A percentile compares a stretch with the other conserved stretches of the same genome.
These are phyloP conservation scores for Halcyon chelicuti DNA, from an alignment of 2,797 vertebrate genomes.

Conservation along the genomic window DNA sequence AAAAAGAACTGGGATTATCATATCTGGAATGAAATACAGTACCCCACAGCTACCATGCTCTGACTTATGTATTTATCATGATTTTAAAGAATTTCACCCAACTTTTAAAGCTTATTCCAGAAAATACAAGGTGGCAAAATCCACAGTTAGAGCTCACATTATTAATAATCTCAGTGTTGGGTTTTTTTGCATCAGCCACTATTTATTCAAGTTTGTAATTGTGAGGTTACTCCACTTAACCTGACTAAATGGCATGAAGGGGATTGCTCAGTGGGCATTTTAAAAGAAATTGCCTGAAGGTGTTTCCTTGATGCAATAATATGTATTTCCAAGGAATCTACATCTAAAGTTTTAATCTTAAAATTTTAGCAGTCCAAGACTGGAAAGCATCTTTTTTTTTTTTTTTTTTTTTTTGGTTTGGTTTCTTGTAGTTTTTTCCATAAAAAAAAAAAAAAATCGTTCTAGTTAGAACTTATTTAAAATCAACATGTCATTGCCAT, in stretches of 20 bases:
- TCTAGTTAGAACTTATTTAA: background rate
- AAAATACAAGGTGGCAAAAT: background rate
- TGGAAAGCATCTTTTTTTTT: background rate
- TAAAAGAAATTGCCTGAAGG: background rate
- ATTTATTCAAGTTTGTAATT: background rate
- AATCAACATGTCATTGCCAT: background rate
- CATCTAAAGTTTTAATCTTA: background rate
- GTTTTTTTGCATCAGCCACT: background rate
- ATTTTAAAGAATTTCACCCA: background rate
- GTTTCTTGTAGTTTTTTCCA: too few relatives aligned
- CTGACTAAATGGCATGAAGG: background rate
- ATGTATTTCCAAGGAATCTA: background rate
- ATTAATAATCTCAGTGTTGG: background rate
- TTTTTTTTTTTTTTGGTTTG: background rate
- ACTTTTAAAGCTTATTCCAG: background rate
- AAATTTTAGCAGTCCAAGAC: background rate
- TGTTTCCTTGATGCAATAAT: background rate
- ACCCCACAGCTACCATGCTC: background rate
- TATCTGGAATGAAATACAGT: constrained; percentile 4
- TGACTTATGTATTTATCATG: background rate
- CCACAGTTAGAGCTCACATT: background rate
- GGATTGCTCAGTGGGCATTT: background rate
- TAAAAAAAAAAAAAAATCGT: background rate
- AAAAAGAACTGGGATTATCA: background rate
- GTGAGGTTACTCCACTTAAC: background rate